Conservation (phyloP, 2,888 invertebrate species). For the Athalia cordata region DNA sequence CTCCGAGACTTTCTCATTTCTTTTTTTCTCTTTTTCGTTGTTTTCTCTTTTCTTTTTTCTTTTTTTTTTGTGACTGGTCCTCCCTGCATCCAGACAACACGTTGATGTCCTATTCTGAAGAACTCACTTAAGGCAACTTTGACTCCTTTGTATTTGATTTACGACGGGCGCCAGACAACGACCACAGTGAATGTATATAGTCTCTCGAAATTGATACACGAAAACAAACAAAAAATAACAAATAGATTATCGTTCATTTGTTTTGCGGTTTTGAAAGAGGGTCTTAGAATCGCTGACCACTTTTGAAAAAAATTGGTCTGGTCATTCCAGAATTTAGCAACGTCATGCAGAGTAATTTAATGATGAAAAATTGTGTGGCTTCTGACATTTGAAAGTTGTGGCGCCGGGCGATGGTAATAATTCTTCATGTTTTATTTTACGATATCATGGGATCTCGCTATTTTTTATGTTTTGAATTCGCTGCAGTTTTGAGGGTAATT, state of each 20-base stretch:
- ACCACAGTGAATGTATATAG: neutral
- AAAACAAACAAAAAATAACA: too few relatives aligned
- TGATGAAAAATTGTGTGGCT: conserved; percentile 33
- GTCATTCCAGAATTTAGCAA: conserved; percentile 12
- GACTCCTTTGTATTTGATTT: conserved; percentile 36
- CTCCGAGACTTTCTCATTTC: neutral
- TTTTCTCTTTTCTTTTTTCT: neutral
- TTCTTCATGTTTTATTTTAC: conserved; percentile 27
- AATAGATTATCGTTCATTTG: too few relatives aligned
- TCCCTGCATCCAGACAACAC: conserved; percentile 4
- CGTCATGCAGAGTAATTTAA: neutral
- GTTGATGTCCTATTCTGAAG: conserved; percentile 21
- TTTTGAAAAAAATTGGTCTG: neutral
- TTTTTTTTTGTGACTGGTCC: neutral
- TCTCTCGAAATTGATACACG: too few relatives aligned
- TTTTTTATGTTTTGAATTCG: conserved; percentile 36
- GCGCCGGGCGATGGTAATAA: conserved; percentile 10
- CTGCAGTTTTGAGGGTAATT: conserved; percentile 20
- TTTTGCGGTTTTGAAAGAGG: too few relatives aligned
- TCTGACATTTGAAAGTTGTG: conserved; percentile 27
- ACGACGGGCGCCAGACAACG: conserved; percentile 16
- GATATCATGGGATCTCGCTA: conserved; percentile 14
- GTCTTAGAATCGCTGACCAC: conserved; percentile 30
- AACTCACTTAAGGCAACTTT: conserved; percentile 23
- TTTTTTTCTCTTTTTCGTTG: neutral